Evolutionary conservation across 2,113 vertebrate genomes (phyloP).

Genomic region (Eulemur macaco): DNA sequence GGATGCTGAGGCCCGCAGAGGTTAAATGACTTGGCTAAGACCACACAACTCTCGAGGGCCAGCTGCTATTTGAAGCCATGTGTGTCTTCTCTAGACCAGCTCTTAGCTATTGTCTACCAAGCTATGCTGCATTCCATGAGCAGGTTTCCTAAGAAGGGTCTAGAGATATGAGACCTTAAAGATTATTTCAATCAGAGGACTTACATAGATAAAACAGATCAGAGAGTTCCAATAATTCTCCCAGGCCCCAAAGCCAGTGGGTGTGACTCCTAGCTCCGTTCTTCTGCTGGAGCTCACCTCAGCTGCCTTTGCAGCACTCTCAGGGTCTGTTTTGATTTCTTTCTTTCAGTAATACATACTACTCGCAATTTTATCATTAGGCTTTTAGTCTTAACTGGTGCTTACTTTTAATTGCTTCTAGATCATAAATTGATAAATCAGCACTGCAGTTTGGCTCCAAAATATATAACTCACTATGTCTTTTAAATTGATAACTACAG

Average conservation of each 20-base stretch:
- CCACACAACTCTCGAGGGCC: not conserved
- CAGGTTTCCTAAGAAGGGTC: not conserved
- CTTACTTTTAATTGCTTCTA: not conserved
- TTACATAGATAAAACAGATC: not conserved
- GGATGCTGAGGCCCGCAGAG: not conserved
- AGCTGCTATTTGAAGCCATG: not conserved
- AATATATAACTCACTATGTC: not conserved
- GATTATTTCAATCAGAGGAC: not conserved
- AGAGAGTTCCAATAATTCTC: not conserved
- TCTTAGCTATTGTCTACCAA: not conserved
- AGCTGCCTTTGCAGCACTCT: rapidly evolving
- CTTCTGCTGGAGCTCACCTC: not conserved
- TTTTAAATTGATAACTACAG: not conserved
- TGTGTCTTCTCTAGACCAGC: not conserved
- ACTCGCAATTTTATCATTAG: not conserved
- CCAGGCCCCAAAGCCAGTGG: not conserved
- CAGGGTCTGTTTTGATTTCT: not conserved
- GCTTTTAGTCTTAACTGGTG: not conserved
- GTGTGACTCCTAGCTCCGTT: not conserved
- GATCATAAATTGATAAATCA: not conserved
- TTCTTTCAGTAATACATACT: not conserved
- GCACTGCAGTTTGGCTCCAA: not conserved
- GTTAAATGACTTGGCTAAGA: not conserved
- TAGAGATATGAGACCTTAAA: not conserved
- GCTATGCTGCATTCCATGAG: not conserved